These are phyloP conservation scores for Mesorhabditis sp. DNA, from an alignment of 2,888 invertebrate species.

Conservation along the genomic window DNA sequence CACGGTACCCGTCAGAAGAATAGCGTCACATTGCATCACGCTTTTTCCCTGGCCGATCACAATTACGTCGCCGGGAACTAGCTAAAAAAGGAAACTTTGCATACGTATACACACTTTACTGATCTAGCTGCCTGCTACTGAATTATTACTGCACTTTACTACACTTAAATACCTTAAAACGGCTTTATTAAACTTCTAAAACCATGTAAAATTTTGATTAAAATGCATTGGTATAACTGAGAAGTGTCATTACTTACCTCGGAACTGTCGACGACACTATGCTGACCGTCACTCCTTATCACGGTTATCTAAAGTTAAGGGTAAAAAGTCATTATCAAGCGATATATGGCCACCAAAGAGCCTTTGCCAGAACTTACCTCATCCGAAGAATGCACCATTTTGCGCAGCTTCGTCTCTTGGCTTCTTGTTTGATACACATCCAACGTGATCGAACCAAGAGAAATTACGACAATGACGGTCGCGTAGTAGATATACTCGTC, in stretches of 20 bases:
- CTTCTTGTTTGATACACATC: constrained; percentile 60
- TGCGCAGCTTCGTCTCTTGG: constrained; percentile 71
- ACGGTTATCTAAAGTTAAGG: too few relatives aligned
- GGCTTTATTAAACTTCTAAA: too few relatives aligned
- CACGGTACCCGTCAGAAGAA: constrained; percentile 79
- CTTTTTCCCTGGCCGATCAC: constrained; percentile 77
- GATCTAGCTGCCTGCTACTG: too few relatives aligned
- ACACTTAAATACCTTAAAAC: too few relatives aligned
- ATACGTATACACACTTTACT: not conserved
- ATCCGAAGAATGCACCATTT: constrained; percentile 75
- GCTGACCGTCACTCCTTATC: too few relatives aligned
- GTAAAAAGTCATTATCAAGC: too few relatives aligned
- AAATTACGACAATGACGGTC: constrained; percentile 76
- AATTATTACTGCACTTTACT: too few relatives aligned
- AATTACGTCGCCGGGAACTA: constrained; percentile 68
- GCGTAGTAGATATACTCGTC: constrained; percentile 85
- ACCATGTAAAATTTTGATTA: too few relatives aligned
- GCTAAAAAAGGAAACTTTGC: constrained; percentile 32
- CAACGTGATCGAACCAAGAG: constrained; percentile 70
- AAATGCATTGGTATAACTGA: too few relatives aligned
- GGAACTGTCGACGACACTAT: too few relatives aligned
- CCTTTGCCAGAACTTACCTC: constrained; percentile 63
- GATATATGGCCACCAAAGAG: too few relatives aligned
- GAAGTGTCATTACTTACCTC: too few relatives aligned
- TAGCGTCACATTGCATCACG: constrained; percentile 73